phyloP scores from a whole-genome alignment of 2,113 vertebrate genomes.

The Butorides virescens region DNA sequence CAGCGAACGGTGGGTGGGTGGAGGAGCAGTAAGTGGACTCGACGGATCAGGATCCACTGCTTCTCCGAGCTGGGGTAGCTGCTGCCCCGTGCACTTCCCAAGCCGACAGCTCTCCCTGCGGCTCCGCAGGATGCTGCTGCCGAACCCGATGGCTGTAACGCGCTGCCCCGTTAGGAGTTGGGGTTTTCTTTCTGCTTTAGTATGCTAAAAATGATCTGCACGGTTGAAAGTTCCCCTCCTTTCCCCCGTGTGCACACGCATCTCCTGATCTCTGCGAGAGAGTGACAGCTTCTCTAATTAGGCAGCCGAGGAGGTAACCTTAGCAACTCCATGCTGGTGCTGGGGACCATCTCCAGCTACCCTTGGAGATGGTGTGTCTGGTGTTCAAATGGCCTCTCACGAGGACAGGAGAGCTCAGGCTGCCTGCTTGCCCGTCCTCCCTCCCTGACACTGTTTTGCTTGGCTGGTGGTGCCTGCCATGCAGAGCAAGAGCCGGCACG shows the following conservation, averaged over 20 bases:
- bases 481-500: not conserved
- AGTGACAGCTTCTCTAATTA: slow-evolving; percentile 67
- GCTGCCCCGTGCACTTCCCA: not conserved
- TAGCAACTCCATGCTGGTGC: slow-evolving; percentile 64
- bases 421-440: rapidly evolving
- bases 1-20: not conserved
- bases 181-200: not conserved
- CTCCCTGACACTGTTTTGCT: rapidly evolving
- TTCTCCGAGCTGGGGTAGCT: not conserved
- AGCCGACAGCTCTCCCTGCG: rapidly evolving
- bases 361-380: not conserved
- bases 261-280: slow-evolving; percentile 36
- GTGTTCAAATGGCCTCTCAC: not conserved
- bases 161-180: not conserved
- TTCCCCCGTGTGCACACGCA: rapidly evolving
- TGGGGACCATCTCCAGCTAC: not conserved
- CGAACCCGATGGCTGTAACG: not conserved
- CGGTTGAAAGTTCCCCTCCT: not conserved
- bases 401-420: not conserved
- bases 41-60: not conserved
- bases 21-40: not conserved
- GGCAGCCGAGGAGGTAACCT: slow-evolving; percentile 66
- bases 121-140: not conserved
- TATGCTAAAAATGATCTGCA: not conserved
- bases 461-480: not conserved